Conservation (phyloP, 2,888 invertebrate genomes). For the Zaprionus bogoriensis region DNA sequence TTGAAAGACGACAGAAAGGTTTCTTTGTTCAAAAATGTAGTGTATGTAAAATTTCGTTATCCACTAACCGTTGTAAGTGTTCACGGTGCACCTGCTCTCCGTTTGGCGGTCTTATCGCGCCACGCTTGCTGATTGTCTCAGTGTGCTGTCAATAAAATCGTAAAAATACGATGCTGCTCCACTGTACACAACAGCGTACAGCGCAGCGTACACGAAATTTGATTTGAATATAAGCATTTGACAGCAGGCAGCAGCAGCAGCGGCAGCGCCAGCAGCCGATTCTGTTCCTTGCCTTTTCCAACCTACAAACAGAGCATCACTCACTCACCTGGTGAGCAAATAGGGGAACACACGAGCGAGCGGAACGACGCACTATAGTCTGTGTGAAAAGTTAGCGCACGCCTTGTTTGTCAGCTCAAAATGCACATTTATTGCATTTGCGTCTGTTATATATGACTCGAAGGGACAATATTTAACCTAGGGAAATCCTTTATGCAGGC, state of each 20-base stretch:
- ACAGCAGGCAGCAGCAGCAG: slow-evolving; percentile 40
- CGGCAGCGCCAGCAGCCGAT: slow-evolving; percentile 32
- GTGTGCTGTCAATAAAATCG: slow-evolving; percentile 34
- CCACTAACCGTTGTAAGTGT: not conserved
- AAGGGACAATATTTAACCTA: not conserved
- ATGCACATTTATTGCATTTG: not conserved
- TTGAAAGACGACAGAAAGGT: not conserved
- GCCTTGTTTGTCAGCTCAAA: not conserved
- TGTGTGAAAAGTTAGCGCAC: slow-evolving; percentile 45
- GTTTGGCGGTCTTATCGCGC: slow-evolving; percentile 45
- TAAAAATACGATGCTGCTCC: slow-evolving; percentile 37
- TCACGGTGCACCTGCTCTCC: slow-evolving; percentile 49
- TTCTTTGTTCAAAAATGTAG: too few relatives aligned
- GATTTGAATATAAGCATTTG: slow-evolving; percentile 70
- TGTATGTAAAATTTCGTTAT: too few relatives aligned
- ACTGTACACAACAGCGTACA: slow-evolving; percentile 34
- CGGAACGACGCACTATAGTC: slow-evolving; percentile 57
- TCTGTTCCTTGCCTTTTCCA: slow-evolving; percentile 57
- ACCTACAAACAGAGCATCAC: slow-evolving; percentile 68
- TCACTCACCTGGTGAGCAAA: slow-evolving; percentile 73
- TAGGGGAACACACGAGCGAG: slow-evolving; percentile 49
- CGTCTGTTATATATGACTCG: not conserved
- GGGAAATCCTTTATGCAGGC: not conserved
- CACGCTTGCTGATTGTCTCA: slow-evolving; percentile 36
- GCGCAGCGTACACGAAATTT: slow-evolving; percentile 54